Conservation (phyloP, 2,888 invertebrate species). For the Pemphredon lugubris region DNA sequence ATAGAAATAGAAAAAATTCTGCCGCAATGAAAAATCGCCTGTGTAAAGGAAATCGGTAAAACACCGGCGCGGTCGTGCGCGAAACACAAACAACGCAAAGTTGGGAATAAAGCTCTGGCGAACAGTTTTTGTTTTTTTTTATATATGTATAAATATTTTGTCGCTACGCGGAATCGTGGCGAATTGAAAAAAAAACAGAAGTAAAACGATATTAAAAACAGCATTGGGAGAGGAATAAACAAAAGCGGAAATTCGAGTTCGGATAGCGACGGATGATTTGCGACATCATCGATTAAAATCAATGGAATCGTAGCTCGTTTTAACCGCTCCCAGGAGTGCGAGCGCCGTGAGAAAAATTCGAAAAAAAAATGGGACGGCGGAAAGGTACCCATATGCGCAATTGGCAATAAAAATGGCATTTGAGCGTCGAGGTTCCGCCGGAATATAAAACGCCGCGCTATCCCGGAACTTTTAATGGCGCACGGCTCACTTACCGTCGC, state of each 20-base stretch:
- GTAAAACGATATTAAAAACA: neutral
- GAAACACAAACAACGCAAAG: too few relatives aligned
- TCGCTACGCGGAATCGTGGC: too few relatives aligned
- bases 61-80: too few relatives aligned
- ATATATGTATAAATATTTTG: too few relatives aligned
- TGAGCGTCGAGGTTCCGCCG: slow-evolving; percentile 1
- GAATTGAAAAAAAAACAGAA: slow-evolving; percentile 6
- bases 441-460: neutral
- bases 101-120: too few relatives aligned
- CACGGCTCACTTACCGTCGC: slow-evolving; percentile 10
- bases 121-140: too few relatives aligned
- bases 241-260: neutral
- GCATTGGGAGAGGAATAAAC: neutral
- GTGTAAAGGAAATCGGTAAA: too few relatives aligned
- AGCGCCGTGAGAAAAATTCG: slow-evolving; percentile 1
- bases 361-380: neutral
- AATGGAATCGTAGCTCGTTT: neutral
- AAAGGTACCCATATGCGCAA: neutral
- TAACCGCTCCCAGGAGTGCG: neutral
- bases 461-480: slow-evolving; percentile 25
- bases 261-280: slow-evolving; percentile 1
- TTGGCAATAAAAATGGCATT: slow-evolving; percentile 20
- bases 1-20: too few relatives aligned
- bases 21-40: too few relatives aligned
- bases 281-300: slow-evolving; percentile 3